phyloP scores from a whole-genome alignment of 2,888 invertebrate genomes.

The Pyrgus malvae region DNA sequence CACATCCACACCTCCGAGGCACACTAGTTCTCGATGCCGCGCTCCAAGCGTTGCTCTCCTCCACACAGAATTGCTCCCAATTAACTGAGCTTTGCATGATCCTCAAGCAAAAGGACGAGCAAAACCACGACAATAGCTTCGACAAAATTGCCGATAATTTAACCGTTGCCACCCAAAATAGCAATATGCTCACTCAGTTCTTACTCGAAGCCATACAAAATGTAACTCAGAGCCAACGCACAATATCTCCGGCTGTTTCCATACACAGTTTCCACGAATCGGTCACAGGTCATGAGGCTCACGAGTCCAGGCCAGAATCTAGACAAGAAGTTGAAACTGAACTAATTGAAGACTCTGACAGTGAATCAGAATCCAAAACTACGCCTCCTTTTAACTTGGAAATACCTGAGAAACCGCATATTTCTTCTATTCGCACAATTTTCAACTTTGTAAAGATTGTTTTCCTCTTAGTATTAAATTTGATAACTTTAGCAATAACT shows the following conservation, averaged over 20 bases:
- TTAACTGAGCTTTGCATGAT: slow-evolving; percentile 54
- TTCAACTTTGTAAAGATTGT: slow-evolving; percentile 45
- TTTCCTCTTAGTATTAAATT: slow-evolving; percentile 48
- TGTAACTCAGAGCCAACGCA: slow-evolving; percentile 17
- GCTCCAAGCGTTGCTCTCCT: slow-evolving; percentile 54
- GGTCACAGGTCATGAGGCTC: slow-evolving; percentile 4
- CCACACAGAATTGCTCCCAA: slow-evolving; percentile 53
- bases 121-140: slow-evolving; percentile 38
- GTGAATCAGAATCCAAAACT: slow-evolving; percentile 22
- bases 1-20: slow-evolving; percentile 37
- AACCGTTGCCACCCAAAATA: slow-evolving; percentile 50
- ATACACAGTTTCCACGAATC: slow-evolving; percentile 57
- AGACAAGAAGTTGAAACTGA: slow-evolving; percentile 25
- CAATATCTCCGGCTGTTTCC: slow-evolving; percentile 50
- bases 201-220: slow-evolving; percentile 36
- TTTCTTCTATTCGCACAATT: slow-evolving; percentile 38
- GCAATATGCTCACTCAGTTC: slow-evolving; percentile 51
- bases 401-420: slow-evolving; percentile 14
- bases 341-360: slow-evolving; percentile 31
- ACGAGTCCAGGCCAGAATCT: slow-evolving; percentile 25
- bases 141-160: slow-evolving; percentile 50
- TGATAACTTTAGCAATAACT: slow-evolving; percentile 45
- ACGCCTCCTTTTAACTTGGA: slow-evolving; percentile 28
- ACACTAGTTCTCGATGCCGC: slow-evolving; percentile 43
- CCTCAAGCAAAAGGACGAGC: slow-evolving; percentile 37